Conservation (phyloP, 2,113 vertebrate genomes). For the Gymnarchus niloticus region DNA sequence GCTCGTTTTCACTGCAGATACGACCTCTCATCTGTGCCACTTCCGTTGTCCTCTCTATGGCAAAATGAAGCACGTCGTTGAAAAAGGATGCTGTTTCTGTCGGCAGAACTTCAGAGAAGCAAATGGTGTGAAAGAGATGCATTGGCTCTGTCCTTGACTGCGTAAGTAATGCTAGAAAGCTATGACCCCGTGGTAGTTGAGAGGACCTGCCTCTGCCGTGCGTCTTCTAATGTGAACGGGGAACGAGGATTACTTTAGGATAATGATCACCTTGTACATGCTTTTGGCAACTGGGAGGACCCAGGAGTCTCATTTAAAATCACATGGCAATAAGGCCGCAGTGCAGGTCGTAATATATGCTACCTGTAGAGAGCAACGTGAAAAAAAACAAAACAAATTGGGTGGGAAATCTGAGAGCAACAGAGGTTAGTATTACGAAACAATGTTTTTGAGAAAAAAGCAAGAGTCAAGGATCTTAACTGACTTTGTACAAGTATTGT, state of each 20-base stretch:
- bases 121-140: neutral
- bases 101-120: neutral
- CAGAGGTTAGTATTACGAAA: no score
- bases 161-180: neutral
- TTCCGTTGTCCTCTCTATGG: neutral
- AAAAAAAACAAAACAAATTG: no score
- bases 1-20: neutral
- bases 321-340: no score
- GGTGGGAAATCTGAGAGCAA: no score
- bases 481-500: no score
- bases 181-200: neutral
- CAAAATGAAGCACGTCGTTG: neutral
- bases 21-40: neutral
- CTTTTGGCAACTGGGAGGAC: neutral
- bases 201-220: neutral
- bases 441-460: no score
- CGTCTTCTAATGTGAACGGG: neutral
- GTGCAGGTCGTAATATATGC: no score
- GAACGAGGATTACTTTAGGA: neutral
- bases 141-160: neutral
- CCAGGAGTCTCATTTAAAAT: neutral
- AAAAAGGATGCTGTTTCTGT: neutral
- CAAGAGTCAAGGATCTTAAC: no score
- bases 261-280: neutral
- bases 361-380: no score